Conservation (phyloP, 2,113 vertebrate genomes). For the Prochilodus magdalenae region DNA sequence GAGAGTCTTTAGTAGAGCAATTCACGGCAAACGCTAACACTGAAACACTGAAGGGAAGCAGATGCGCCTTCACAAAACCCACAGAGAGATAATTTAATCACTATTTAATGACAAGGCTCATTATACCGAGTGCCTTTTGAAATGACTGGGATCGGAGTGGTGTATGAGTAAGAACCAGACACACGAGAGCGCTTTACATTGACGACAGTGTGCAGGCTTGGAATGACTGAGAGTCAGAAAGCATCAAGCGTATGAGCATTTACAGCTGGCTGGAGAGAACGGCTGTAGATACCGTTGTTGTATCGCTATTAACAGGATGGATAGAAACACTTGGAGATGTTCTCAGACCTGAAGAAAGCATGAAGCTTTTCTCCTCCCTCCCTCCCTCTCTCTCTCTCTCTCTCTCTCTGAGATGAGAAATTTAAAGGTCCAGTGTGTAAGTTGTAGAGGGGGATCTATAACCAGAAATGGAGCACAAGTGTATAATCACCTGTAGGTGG, state of each 20-base stretch:
- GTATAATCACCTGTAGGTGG: no score
- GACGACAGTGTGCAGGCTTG: background rate
- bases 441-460: no score
- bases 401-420: no score
- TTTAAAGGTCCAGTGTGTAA: no score
- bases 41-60: background rate
- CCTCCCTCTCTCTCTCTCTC: no score
- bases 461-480: no score
- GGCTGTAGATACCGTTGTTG: background rate
- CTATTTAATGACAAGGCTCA: constrained; percentile 3
- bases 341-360: no score
- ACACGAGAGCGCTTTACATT: background rate
- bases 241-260: background rate
- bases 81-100: constrained; percentile 22
- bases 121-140: constrained; percentile 14
- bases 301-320: background rate
- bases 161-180: background rate
- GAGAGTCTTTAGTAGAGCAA: constrained; percentile 21
- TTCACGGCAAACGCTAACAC: background rate
- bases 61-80: background rate
- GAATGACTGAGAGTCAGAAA: background rate
- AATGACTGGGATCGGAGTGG: background rate
- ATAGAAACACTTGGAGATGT: background rate
- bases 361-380: no score
- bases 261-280: constrained; percentile 6